Percentiles rank a stretch among this genome's conserved stretches.
Conservation (phyloP, 2,797 vertebrate genomes). For the Tenualosa thibaudeaui region DNA sequence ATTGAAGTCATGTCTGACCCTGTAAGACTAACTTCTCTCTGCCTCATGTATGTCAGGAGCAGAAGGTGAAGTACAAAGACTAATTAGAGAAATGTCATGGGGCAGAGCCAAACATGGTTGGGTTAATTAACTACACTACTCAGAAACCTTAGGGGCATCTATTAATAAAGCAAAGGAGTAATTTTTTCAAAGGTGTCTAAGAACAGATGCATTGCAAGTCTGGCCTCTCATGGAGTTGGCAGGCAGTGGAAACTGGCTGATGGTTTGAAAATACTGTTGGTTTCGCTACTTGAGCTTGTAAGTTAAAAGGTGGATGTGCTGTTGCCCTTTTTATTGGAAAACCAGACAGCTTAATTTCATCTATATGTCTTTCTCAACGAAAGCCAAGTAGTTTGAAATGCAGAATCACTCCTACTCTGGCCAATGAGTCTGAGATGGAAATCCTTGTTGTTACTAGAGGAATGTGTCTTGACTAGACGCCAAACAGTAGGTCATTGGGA, state of each 20-base stretch:
- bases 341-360: not conserved
- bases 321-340: not conserved
- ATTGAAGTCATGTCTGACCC: not conserved
- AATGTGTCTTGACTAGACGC: conserved; percentile 4
- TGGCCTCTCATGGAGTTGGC: not conserved
- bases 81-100: not conserved
- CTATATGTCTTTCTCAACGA: not conserved
- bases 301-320: not conserved
- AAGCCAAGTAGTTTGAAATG: not conserved
- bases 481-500: not conserved
- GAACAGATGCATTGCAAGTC: not conserved
- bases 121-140: conserved; percentile 14
- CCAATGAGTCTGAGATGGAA: not conserved
- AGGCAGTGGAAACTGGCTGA: too few species aligned
- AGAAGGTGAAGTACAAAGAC: not conserved
- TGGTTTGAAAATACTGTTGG: too few species aligned
- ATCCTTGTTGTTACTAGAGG: not conserved
- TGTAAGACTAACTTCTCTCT: not conserved
- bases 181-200: not conserved
- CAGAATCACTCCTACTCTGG: not conserved
- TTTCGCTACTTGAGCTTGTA: not conserved
- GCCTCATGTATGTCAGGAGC: not conserved
- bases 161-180: not conserved
- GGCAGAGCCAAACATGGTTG: not conserved
- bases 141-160: conserved; percentile 18